phyloP scores from a whole-genome alignment of 2,888 invertebrate genomes.

The Cremastobaeus sp. region DNA sequence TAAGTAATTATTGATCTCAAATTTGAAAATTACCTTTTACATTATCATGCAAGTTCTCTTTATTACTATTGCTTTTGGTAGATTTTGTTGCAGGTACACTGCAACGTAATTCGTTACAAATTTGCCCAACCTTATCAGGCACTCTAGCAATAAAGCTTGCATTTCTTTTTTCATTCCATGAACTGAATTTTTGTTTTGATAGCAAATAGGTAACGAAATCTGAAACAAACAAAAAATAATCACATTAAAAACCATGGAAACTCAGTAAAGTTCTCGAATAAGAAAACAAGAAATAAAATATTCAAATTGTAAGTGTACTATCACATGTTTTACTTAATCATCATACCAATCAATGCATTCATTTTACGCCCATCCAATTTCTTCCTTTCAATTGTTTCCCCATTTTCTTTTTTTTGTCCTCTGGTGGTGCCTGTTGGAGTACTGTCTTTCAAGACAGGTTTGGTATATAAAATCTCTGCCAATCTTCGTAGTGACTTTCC shows the following conservation, averaged over 20 bases:
- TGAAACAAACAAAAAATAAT: neutral
- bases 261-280: neutral
- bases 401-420: neutral
- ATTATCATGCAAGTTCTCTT: too few species aligned
- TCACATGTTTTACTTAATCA: too few species aligned
- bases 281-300: neutral
- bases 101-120: neutral
- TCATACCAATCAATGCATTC: neutral
- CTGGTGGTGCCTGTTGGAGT: neutral
- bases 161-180: neutral
- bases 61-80: too few species aligned
- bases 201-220: neutral
- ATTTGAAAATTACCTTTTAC: too few species aligned
- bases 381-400: neutral
- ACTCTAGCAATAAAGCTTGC: neutral
- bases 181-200: neutral
- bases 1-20: too few species aligned
- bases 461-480: neutral
- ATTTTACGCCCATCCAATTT: neutral
- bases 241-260: neutral
- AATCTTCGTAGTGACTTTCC: neutral
- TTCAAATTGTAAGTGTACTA: too few species aligned
- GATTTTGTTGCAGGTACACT: too few species aligned
- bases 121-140: neutral
- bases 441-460: neutral